These are phyloP conservation scores for Rhopalosiphum maidis DNA, from an alignment of 1,140 invertebrate genomes.

Conservation along the genomic window DNA sequence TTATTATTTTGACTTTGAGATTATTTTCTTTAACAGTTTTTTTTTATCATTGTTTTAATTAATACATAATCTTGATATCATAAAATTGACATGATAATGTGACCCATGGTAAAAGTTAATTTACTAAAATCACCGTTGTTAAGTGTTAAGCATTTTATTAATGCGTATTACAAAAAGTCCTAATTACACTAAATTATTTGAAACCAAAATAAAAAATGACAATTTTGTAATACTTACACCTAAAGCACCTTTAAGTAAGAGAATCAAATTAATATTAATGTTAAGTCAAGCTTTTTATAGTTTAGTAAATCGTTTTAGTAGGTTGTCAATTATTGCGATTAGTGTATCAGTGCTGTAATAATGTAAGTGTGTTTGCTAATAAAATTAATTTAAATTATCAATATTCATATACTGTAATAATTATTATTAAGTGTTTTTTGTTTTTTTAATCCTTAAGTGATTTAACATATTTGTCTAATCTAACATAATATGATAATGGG, in stretches of 20 bases:
- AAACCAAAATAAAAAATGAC: background rate
- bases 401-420: background rate
- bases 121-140: background rate
- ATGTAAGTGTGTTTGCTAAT: background rate
- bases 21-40: background rate
- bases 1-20: background rate
- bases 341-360: background rate
- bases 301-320: background rate
- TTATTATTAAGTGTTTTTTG: background rate
- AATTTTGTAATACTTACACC: background rate
- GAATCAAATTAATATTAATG: background rate
- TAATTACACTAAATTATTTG: background rate
- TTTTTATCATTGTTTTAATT: background rate
- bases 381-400: background rate
- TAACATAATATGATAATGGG: background rate
- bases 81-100: background rate
- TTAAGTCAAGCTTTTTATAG: conserved; percentile 21
- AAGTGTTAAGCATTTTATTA: background rate
- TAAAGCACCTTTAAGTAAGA: background rate
- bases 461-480: background rate
- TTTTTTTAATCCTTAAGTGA: background rate
- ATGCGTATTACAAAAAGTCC: background rate
- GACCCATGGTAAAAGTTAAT: background rate
- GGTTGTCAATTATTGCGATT: background rate
- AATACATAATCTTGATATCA: background rate